These are phyloP conservation scores for Lasiurus borealis DNA, from an alignment of 2,113 vertebrate genomes.

Conservation along the genomic window DNA sequence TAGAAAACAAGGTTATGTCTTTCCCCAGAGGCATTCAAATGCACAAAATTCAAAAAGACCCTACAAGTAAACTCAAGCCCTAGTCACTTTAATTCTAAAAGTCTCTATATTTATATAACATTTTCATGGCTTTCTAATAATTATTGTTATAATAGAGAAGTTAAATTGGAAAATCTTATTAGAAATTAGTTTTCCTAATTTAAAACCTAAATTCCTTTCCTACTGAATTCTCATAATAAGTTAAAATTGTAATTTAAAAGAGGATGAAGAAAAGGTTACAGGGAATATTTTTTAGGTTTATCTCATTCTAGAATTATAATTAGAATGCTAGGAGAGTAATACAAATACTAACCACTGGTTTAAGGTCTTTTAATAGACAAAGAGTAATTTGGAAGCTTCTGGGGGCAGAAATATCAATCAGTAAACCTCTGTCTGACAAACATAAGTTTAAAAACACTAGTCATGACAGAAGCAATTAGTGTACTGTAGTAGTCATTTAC, in stretches of 20 bases:
- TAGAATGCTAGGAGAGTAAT: constrained; percentile 31
- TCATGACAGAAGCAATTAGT: constrained; percentile 1
- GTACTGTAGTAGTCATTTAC: neutral
- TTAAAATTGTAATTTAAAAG: constrained; percentile 52
- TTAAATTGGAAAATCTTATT: constrained; percentile 17
- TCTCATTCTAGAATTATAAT: constrained; percentile 29
- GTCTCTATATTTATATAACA: neutral
- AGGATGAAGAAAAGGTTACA: neutral
- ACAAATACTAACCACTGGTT: constrained; percentile 5
- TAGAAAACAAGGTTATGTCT: neutral
- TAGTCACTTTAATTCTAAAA: constrained; percentile 55
- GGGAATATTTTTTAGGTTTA: neutral
- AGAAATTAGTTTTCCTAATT: constrained; percentile 33
- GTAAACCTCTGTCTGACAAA: constrained; percentile 7
- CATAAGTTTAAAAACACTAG: neutral
- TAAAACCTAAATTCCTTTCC: constrained; percentile 41
- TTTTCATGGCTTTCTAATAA: constrained; percentile 60
- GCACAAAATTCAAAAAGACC: constrained; percentile 48
- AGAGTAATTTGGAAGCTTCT: neutral
- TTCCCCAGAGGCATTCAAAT: constrained; percentile 57
- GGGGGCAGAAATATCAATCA: neutral
- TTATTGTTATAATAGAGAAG: constrained; percentile 43
- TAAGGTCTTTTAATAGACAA: neutral
- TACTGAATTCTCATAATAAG: neutral
- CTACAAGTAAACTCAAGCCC: constrained; percentile 80